These are phyloP conservation scores for Gavia stellata DNA, from an alignment of 2,113 vertebrate genomes.

Conservation along the genomic window DNA sequence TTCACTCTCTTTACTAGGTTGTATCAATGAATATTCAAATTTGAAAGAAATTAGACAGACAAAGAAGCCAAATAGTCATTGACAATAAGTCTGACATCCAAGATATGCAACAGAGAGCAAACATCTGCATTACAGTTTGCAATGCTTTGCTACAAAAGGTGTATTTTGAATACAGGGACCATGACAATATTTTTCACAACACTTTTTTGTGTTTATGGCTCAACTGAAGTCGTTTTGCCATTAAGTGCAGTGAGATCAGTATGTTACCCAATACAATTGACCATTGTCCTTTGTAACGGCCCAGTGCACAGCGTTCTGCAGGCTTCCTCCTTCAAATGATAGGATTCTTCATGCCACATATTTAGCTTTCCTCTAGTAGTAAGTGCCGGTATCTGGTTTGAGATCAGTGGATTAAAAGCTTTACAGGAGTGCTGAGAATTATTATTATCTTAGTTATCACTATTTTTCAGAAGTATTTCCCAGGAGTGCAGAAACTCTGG, in stretches of 20 bases:
- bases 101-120: background rate
- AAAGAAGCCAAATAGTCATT: background rate
- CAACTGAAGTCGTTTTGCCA: background rate
- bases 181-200: background rate
- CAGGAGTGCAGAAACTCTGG: background rate
- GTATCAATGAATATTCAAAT: background rate
- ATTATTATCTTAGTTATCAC: constrained; percentile 61
- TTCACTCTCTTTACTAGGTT: background rate
- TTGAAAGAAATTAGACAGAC: background rate
- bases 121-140: background rate
- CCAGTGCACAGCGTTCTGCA: background rate
- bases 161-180: background rate
- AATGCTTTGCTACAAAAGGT: background rate
- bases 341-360: background rate
- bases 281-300: background rate
- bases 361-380: background rate
- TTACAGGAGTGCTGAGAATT: constrained; percentile 39
- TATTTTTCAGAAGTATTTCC: constrained; percentile 30
- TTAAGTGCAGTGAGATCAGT: background rate
- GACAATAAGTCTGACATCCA: background rate
- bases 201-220: background rate
- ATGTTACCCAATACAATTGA: background rate
- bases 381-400: constrained; percentile 11
- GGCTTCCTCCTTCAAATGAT: background rate
- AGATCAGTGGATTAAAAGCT: constrained; percentile 60